These are phyloP conservation scores for Catonia carolina DNA, from an alignment of 2,888 invertebrate species.

Conservation along the genomic window DNA sequence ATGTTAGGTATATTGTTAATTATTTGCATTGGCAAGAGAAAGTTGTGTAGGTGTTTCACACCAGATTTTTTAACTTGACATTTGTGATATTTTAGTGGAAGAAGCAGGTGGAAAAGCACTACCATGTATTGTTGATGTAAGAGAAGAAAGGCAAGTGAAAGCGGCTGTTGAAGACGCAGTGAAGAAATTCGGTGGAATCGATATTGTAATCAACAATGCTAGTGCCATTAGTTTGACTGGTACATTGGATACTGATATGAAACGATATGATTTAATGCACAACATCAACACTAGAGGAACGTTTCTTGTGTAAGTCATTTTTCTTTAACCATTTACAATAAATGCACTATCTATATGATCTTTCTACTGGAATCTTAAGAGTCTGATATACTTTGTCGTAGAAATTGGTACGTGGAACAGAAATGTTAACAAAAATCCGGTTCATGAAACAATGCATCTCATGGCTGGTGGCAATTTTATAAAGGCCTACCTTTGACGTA, in stretches of 20 bases:
- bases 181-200: conserved; percentile 88
- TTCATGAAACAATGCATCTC: too few relatives aligned
- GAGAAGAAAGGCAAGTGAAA: conserved; percentile 69
- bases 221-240: conserved; percentile 84
- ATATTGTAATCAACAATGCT: conserved; percentile 92
- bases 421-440: background rate
- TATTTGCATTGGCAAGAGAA: too few relatives aligned
- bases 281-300: conserved; percentile 91
- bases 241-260: conserved; percentile 85
- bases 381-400: too few relatives aligned
- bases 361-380: too few relatives aligned
- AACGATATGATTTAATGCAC: conserved; percentile 94
- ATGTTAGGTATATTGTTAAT: too few relatives aligned
- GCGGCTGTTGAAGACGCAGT: conserved; percentile 68
- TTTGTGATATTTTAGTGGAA: conserved; percentile 61
- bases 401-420: too few relatives aligned
- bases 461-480: too few relatives aligned
- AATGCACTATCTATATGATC: too few relatives aligned
- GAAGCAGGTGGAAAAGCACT: conserved; percentile 77
- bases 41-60: too few relatives aligned
- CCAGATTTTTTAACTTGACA: too few relatives aligned
- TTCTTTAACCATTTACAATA: too few relatives aligned
- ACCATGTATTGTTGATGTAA: conserved; percentile 81
- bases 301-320: conserved; percentile 81
- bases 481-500: too few relatives aligned